A percentile compares a stretch with the other conserved stretches of the same genome.
Evolutionary conservation across 2,113 vertebrate genomes (phyloP).

Genomic region (Passer montanus): DNA sequence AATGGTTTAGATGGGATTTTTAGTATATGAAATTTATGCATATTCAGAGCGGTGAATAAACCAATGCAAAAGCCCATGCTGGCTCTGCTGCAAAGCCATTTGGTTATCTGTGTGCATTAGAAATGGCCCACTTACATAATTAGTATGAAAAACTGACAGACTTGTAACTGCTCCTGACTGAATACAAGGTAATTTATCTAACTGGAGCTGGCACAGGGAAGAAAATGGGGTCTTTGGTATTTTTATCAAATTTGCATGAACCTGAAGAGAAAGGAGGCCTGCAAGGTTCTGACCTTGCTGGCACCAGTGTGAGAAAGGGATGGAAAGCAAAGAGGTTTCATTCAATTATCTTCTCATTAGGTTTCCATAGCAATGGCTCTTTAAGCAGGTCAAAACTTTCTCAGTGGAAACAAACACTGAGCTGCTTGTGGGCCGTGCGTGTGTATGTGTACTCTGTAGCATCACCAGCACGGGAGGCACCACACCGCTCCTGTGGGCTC

Average conservation of each 20-base stretch:
- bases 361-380: constrained; percentile 85
- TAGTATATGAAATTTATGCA: background rate
- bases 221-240: constrained; percentile 31
- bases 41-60: background rate
- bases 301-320: constrained; percentile 69
- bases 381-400: constrained; percentile 81
- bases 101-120: background rate
- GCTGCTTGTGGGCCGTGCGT: background rate
- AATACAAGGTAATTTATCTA: constrained; percentile 49
- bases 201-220: constrained; percentile 3
- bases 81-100: background rate
- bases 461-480: background rate
- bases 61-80: background rate
- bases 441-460: background rate
- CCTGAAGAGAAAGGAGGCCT: constrained; percentile 50
- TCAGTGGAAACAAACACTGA: constrained; percentile 74
- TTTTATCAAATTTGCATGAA: constrained; percentile 68
- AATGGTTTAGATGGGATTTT: constrained; percentile 17
- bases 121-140: constrained; percentile 19
- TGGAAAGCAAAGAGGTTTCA: constrained; percentile 74
- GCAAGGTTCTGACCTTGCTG: constrained; percentile 56
- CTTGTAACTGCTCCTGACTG: constrained; percentile 34
- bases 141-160: constrained; percentile 34
- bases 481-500: background rate
- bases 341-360: constrained; percentile 86